Percentiles rank a stretch among this genome's conserved stretches.
phyloP scores from a whole-genome alignment of 1,140 invertebrate species.

The Hirudo medicinalis region DNA sequence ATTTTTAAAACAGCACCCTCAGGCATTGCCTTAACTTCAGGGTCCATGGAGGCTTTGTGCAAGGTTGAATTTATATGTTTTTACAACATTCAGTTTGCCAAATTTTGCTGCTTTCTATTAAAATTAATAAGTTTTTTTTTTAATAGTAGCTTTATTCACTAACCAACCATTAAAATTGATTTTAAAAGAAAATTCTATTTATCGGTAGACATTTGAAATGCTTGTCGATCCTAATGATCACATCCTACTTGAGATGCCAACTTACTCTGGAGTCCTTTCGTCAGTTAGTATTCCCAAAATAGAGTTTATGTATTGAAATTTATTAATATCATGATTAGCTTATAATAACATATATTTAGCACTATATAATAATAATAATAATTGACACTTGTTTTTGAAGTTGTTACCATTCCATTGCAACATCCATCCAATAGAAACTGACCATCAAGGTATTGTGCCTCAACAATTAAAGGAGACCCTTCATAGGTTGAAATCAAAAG shows the following conservation, averaged over 20 bases:
- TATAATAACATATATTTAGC: not conserved
- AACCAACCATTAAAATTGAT: not conserved
- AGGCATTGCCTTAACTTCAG: not conserved
- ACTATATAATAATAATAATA: no score
- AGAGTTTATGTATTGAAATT: no score
- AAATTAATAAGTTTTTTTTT: not conserved
- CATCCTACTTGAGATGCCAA: conserved; percentile 18
- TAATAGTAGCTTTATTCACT: not conserved
- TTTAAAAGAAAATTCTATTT: no score
- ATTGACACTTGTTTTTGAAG: not conserved
- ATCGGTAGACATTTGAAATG: conserved; percentile 17
- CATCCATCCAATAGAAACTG: conserved; percentile 16
- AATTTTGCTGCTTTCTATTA: not conserved
- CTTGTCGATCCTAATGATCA: conserved; percentile 13
- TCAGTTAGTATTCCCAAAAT: conserved; percentile 1
- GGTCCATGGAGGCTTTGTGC: not conserved
- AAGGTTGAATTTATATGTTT: not conserved
- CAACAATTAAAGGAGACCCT: conserved; percentile 6
- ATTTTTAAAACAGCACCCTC: not conserved
- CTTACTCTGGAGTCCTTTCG: conserved; percentile 14
- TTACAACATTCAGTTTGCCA: not conserved
- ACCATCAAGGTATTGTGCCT: conserved; percentile 19
- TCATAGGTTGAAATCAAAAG: conserved; percentile 27
- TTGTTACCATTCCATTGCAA: conserved; percentile 12
- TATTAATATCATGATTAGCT: no score